These are phyloP conservation scores for Sakesphorus luctuosus DNA, from an alignment of 2,113 vertebrate genomes.

Conservation along the genomic window DNA sequence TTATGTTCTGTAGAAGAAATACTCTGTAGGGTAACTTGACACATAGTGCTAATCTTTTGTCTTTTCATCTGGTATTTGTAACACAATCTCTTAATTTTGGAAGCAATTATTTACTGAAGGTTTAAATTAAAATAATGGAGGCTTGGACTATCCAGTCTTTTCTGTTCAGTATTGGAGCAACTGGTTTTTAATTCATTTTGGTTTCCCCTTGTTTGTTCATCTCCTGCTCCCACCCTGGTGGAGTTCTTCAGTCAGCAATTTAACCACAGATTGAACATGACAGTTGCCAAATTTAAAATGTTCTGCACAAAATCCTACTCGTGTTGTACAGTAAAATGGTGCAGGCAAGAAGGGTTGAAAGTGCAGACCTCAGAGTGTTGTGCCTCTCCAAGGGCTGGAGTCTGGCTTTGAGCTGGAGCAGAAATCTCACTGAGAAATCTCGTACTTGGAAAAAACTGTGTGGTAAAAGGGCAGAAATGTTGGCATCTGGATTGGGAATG, in stretches of 20 bases:
- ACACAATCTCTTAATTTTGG: neutral
- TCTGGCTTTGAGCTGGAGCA: conserved; percentile 7
- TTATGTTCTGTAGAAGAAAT: neutral
- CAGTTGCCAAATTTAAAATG: conserved; percentile 45
- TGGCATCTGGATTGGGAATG: neutral
- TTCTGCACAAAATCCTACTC: conserved; percentile 31
- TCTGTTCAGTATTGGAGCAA: neutral
- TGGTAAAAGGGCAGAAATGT: neutral
- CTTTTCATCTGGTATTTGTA: neutral
- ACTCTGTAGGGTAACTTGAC: neutral
- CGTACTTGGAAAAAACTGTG: neutral
- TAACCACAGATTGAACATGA: conserved; percentile 29
- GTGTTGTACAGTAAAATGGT: neutral
- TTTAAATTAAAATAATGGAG: neutral
- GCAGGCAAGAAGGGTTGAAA: neutral
- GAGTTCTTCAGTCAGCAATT: conserved; percentile 14
- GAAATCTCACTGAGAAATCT: neutral
- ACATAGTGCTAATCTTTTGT: neutral
- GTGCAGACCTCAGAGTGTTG: neutral
- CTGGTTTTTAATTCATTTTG: neutral
- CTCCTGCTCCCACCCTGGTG: neutral
- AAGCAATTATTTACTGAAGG: neutral
- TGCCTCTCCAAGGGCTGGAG: neutral
- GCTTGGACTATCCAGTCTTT: neutral
- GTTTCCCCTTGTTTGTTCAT: neutral